Percentiles rank a stretch among this genome's conserved stretches.
These are phyloP conservation scores for Philonicus albiceps DNA, from an alignment of 2,888 invertebrate genomes.

Conservation along the genomic window DNA sequence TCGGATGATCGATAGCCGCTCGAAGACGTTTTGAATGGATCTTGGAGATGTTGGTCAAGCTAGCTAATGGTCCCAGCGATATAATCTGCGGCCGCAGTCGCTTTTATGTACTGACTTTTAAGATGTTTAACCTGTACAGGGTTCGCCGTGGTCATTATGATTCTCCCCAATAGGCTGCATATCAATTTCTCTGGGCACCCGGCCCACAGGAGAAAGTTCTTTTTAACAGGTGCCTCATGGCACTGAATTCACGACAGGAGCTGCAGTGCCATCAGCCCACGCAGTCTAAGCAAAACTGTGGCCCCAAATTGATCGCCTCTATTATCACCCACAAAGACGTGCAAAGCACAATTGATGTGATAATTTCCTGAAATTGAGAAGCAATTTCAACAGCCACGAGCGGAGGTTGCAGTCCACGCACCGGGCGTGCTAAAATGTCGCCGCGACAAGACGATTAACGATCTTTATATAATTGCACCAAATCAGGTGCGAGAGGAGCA, in stretches of 20 bases:
- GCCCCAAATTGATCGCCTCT: background rate
- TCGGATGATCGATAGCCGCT: background rate
- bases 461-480: background rate
- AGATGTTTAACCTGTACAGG: background rate
- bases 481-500: background rate
- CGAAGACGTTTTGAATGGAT: background rate
- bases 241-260: background rate
- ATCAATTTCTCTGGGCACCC: background rate
- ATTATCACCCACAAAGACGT: background rate
- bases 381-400: background rate
- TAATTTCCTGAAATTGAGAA: background rate
- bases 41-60: background rate
- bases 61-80: background rate
- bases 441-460: background rate
- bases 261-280: background rate
- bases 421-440: background rate
- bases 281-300: background rate
- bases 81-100: background rate
- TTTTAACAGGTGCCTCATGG: background rate
- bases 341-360: background rate
- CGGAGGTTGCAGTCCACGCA: background rate
- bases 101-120: background rate
- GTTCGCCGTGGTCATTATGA: background rate
- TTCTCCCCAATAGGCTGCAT: background rate
- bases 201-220: slow-evolving; percentile 19